phyloP scores from a whole-genome alignment of 2,888 invertebrate genomes.

The Oscheius onirici region DNA sequence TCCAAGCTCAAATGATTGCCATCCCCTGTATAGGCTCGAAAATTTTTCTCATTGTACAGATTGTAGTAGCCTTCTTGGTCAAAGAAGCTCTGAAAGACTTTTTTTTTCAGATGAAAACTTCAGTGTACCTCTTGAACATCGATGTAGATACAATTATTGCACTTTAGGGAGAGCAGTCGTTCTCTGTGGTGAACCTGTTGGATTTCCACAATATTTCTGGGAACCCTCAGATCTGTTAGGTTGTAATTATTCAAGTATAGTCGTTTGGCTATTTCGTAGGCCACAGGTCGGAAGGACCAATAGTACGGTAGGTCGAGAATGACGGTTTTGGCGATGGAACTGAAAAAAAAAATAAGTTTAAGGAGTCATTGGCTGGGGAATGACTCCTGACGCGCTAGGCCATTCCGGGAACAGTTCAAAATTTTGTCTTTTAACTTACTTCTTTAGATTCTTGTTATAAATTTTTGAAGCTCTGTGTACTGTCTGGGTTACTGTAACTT shows the following conservation, averaged over 20 bases:
- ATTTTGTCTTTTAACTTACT: no score
- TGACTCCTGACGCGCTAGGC: no score
- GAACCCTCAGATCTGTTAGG: not conserved
- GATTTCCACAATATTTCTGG: not conserved
- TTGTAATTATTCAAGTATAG: not conserved
- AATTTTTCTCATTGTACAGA: slow-evolving; percentile 3
- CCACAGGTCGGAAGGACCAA: not conserved
- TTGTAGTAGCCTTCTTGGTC: not conserved
- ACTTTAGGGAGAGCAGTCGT: slow-evolving; percentile 2
- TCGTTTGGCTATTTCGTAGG: not conserved
- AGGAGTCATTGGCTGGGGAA: no score
- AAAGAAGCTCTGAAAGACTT: not conserved
- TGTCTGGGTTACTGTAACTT: no score
- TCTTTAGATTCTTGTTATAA: no score
- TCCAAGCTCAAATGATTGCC: slow-evolving; percentile 5
- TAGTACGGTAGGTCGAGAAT: slow-evolving; percentile 8
- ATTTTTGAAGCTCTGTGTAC: not conserved
- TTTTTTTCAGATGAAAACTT: not conserved
- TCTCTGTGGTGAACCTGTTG: slow-evolving; percentile 4
- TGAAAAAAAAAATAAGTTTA: slow-evolving; percentile 5
- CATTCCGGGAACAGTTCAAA: no score
- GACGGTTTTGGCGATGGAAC: not conserved
- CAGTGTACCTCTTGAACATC: slow-evolving; percentile 1
- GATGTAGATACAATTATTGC: not conserved
- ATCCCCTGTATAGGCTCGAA: not conserved